Evolutionary conservation across 2,888 invertebrate species (phyloP).

Genomic region (Euzophera pinguis): DNA sequence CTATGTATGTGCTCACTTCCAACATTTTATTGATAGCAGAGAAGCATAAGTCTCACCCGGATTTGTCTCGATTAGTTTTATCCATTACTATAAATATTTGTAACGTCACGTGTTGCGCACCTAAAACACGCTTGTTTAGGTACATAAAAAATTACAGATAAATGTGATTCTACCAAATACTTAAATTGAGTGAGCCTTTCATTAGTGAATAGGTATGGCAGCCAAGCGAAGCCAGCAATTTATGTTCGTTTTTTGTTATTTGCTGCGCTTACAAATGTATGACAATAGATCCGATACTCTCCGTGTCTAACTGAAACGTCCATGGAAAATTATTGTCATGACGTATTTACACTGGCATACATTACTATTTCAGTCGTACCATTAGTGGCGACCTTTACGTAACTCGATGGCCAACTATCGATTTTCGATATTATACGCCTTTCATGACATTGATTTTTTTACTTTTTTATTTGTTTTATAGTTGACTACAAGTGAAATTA

Average conservation of each 20-base stretch:
- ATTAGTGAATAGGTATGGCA: too few relatives aligned
- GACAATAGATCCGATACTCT: background rate
- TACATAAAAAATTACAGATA: too few relatives aligned
- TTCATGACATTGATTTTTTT: background rate
- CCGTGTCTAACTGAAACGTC: background rate
- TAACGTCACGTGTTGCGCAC: too few relatives aligned
- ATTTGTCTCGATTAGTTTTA: too few relatives aligned
- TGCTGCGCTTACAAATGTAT: background rate
- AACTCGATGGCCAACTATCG: slow-evolving; percentile 27
- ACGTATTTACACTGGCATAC: slow-evolving; percentile 3
- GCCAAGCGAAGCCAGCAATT: background rate
- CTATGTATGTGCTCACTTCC: too few relatives aligned
- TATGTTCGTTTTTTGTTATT: background rate
- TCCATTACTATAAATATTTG: too few relatives aligned
- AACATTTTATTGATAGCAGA: too few relatives aligned
- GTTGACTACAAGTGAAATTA: too few relatives aligned
- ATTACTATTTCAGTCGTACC: slow-evolving; percentile 13
- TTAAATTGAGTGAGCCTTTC: too few relatives aligned
- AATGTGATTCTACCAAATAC: too few relatives aligned
- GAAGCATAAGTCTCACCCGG: too few relatives aligned
- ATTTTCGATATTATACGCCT: slow-evolving; percentile 21
- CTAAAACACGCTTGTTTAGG: too few relatives aligned
- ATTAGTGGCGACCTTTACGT: slow-evolving; percentile 29
- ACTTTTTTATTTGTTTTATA: background rate
- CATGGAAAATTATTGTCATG: slow-evolving; percentile 7